Conservation (phyloP, 2,113 vertebrate genomes). For the Promerops cafer region DNA sequence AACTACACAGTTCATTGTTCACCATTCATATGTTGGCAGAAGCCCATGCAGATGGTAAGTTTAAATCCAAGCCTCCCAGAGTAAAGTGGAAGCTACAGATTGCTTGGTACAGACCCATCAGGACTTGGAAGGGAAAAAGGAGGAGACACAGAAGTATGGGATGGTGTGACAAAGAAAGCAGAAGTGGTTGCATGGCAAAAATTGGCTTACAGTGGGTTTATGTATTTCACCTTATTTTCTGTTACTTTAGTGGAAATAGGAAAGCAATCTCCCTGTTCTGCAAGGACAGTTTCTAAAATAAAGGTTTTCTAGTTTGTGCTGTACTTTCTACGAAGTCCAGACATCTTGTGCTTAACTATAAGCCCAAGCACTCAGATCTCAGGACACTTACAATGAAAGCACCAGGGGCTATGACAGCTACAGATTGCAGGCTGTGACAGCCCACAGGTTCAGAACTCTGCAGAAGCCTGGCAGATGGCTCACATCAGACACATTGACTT, state of each 20-base stretch:
- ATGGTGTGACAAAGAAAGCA: not conserved
- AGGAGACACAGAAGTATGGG: fast-evolving
- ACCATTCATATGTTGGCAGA: not conserved
- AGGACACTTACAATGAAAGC: not conserved
- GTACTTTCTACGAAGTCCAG: not conserved
- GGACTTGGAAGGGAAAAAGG: not conserved
- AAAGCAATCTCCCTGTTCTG: not conserved
- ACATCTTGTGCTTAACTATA: not conserved
- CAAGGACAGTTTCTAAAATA: not conserved
- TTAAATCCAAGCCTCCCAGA: not conserved
- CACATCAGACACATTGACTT: fast-evolving
- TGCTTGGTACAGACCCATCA: not conserved
- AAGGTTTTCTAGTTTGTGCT: not conserved
- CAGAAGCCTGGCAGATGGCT: not conserved
- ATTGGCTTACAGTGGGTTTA: not conserved
- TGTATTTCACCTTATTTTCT: not conserved
- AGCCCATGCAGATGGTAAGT: fast-evolving
- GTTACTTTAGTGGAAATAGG: not conserved
- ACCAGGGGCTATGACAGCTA: not conserved
- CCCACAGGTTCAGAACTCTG: not conserved
- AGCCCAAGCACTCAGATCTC: not conserved
- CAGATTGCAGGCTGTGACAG: not conserved
- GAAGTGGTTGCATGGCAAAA: not conserved
- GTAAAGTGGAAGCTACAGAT: not conserved
- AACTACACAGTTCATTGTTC: not conserved